Base-by-base conservation (phyloP, 2,888 invertebrate species). In the Electrophaes corylata region DNA sequence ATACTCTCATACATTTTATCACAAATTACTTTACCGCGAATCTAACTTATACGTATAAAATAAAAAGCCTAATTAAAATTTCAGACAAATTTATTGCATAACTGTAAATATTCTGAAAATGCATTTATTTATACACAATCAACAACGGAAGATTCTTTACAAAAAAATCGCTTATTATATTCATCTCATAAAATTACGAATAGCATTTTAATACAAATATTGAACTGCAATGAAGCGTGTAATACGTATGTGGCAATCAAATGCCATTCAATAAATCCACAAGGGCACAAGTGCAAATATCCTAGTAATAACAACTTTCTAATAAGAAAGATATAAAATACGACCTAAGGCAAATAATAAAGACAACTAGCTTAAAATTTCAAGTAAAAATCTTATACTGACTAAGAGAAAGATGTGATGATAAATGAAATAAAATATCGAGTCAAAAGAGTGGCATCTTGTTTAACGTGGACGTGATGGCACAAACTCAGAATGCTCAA, bases 261-360 rank as follows among this genome's bases (percentile, higher is more conserved):
- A 79, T 79, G 84, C 84, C 88, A 65, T 56, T 69, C 71, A 70
- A 76, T 83, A 83, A 84, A 89, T 91, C 91, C 91, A 91, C 91
- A 91, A 91, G 91, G 91, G 88, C 91, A 89, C 91, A 91, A 91
- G 91, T 91, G 91, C 91, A 84, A 81, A 81, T 76, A 84, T 79
- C 87, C 84, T 88, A 87, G 81, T 71, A 78, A 83, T 86, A 86
- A 81, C 75, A 72, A 82, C 91, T 89, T 91, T 87, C 91, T 81
- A 86, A 90, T 87, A 87, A 79, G 88, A 91, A 90, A 90, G 91
- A 72, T 76, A 84, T 81, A 85, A 77, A 83, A 80, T 84, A 83
- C 83, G 83, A 90, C 81, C 88, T 91, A 89, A 86, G 87, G 87
- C 88, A 88, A 90, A 84, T 55, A 75, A 78, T 84, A 88, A 85